A percentile compares a stretch with the other conserved stretches of the same genome.
Conservation (phyloP, 2,888 invertebrate genomes). For the Andrena trimmerana region DNA sequence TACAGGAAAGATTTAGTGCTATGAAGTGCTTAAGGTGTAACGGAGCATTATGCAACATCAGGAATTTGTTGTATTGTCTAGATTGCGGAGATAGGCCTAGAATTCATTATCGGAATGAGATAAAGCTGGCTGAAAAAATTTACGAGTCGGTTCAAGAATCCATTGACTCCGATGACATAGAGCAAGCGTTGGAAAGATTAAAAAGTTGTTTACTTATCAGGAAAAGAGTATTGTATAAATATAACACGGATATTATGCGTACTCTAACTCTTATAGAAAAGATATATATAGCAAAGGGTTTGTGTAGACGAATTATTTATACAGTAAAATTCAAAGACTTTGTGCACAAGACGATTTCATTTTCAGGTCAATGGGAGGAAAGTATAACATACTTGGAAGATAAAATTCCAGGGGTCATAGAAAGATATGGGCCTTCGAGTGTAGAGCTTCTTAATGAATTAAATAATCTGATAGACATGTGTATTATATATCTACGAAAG, state of each 20-base stretch:
- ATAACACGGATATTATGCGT: constrained; percentile 86
- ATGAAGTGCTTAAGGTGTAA: constrained; percentile 84
- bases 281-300: constrained; percentile 86
- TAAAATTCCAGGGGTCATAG: constrained; percentile 87
- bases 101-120: constrained; percentile 74
- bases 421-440: constrained; percentile 88
- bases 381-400: constrained; percentile 85
- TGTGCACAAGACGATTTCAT: neutral
- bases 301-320: constrained; percentile 46
- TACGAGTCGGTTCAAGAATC: constrained; percentile 69
- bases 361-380: constrained; percentile 84
- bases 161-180: constrained; percentile 72
- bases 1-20: constrained; percentile 84
- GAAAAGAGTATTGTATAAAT: constrained; percentile 85
- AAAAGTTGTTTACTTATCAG: constrained; percentile 85
- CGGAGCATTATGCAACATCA: constrained; percentile 75
- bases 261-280: constrained; percentile 86
- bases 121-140: constrained; percentile 80
- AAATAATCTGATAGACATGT: constrained; percentile 88
- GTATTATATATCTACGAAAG: constrained; percentile 85
- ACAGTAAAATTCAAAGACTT: neutral
- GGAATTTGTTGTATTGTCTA: constrained; percentile 77
- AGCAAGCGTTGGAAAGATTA: constrained; percentile 84
- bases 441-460: constrained; percentile 89
- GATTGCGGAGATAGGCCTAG: constrained; percentile 76